Percentiles rank a stretch among this genome's conserved stretches.
Evolutionary conservation across 2,888 invertebrate genomes (phyloP).

Genomic region (Nymphalis c-album): DNA sequence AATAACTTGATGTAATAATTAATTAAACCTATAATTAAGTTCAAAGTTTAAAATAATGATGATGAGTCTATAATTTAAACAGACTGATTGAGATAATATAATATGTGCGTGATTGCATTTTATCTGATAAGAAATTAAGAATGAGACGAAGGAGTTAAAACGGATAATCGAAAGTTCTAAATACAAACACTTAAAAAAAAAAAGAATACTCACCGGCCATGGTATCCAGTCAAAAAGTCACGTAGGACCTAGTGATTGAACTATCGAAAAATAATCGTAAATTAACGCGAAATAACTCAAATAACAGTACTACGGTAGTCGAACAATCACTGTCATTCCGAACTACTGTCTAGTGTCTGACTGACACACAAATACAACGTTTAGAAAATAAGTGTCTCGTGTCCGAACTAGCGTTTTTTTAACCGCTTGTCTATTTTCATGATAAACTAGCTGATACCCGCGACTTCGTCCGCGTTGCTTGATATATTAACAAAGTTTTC

Average conservation of each 20-base stretch:
- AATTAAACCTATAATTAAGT: conserved; percentile 22
- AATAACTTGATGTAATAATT: not conserved
- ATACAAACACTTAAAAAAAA: not conserved
- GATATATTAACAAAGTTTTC: too few relatives aligned
- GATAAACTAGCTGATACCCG: too few relatives aligned
- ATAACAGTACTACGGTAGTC: conserved; percentile 8
- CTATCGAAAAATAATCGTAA: not conserved
- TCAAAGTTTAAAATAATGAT: conserved; percentile 46
- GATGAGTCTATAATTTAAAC: not conserved
- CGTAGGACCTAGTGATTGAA: conserved; percentile 40
- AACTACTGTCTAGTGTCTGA: conserved; percentile 9
- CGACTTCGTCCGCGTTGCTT: too few relatives aligned
- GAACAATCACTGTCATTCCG: conserved; percentile 36
- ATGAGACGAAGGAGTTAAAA: not conserved
- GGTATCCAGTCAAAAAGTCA: conserved; percentile 48
- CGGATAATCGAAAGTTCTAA: not conserved
- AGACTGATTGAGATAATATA: not conserved
- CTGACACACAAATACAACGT: conserved; percentile 11
- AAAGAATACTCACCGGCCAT: conserved; percentile 63
- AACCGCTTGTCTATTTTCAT: not conserved
- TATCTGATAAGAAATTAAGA: not conserved
- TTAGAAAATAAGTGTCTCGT: not conserved
- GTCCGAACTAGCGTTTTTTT: not conserved
- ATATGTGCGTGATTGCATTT: not conserved
- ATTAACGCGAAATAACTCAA: not conserved